Evolutionary conservation across 2,888 invertebrate genomes (phyloP).

Genomic region (Acleris emargana): DNA sequence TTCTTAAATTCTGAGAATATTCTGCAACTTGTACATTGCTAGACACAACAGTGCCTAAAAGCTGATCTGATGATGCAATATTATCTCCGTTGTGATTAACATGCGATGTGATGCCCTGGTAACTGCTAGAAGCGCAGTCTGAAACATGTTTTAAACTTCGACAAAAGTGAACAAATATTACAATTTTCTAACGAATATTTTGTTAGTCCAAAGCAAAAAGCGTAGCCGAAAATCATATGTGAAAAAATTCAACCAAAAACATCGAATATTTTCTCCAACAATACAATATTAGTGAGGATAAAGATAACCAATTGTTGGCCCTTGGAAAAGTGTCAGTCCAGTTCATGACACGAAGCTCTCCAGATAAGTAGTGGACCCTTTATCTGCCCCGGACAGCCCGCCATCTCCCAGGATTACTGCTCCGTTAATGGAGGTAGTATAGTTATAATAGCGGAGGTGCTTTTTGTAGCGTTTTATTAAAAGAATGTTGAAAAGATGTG

Average conservation of each 20-base stretch:
- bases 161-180: neutral
- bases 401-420: conserved; percentile 28
- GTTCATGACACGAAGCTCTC: conserved; percentile 22
- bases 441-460: conserved; percentile 7
- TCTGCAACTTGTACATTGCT: too few relatives aligned
- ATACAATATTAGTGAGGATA: conserved; percentile 23
- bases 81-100: too few relatives aligned
- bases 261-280: conserved; percentile 8
- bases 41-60: too few relatives aligned
- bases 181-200: too few relatives aligned
- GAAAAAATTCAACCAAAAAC: conserved; percentile 7
- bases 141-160: neutral
- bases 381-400: conserved; percentile 30
- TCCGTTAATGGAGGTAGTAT: conserved; percentile 29
- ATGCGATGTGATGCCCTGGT: too few relatives aligned
- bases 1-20: too few relatives aligned
- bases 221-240: conserved; percentile 1
- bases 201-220: too few relatives aligned
- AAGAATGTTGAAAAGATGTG: too few relatives aligned
- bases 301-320: conserved; percentile 22
- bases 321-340: conserved; percentile 22
- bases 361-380: conserved; percentile 15
- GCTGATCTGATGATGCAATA: too few relatives aligned
- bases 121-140: too few relatives aligned
- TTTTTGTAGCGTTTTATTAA: conserved; percentile 21